Evolutionary conservation across 2,797 vertebrate species (phyloP).

Genomic region (Moxostoma hubbsi): DNA sequence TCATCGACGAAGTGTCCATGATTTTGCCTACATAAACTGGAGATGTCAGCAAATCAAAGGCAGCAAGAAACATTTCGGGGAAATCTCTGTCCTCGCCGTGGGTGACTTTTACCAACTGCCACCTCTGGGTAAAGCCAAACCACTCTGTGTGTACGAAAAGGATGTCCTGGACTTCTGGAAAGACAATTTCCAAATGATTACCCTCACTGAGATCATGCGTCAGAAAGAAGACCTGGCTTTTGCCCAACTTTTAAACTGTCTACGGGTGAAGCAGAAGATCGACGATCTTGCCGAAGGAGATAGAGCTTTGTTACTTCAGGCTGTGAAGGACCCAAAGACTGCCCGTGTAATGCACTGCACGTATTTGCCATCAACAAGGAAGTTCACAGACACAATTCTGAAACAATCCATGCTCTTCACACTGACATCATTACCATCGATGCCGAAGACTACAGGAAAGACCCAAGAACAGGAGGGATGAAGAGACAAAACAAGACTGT

Average conservation of each 20-base stretch:
- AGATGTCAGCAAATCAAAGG: neutral
- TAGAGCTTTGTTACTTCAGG: neutral
- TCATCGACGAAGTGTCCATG: neutral
- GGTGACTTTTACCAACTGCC: slow-evolving; percentile 1
- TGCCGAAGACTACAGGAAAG: neutral
- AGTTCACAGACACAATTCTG: accelerated
- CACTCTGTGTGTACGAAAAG: neutral
- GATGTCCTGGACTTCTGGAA: neutral
- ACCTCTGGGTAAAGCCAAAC: neutral
- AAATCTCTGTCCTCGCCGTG: neutral
- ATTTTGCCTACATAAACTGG: neutral
- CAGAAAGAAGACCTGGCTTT: neutral
- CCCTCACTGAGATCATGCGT: neutral
- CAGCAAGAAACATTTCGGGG: neutral
- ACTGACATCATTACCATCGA: neutral
- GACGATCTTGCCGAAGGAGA: neutral
- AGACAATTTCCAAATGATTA: neutral
- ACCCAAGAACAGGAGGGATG: neutral
- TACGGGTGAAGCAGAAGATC: neutral
- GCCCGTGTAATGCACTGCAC: neutral
- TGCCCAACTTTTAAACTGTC: neutral
- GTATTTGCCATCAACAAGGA: neutral
- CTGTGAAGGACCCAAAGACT: neutral
- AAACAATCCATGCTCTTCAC: neutral
- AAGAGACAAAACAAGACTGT: too few species aligned